Evolutionary conservation across 2,888 invertebrate species (phyloP), one percentile per base, ranked within the genome.

Genomic region (Apotomis capreana): DNA sequence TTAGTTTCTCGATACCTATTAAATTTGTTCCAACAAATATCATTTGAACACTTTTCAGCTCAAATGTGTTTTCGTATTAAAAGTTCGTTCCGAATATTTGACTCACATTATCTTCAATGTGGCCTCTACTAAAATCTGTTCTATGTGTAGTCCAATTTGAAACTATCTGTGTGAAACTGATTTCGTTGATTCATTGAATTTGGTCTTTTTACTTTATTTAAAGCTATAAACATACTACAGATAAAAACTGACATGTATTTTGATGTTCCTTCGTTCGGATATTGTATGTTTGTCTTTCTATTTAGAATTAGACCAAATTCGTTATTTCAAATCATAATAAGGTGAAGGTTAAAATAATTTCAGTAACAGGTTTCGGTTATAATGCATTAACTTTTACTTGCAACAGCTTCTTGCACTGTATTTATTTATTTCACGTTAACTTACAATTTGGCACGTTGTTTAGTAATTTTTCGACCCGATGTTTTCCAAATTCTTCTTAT

Each of bases 351-450:
- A 13, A 49, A 49, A 49, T 49, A 58, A 67, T 68, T 9, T 49
- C 49, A 44, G 44, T 49, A 3, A 49, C 6, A n/a, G 54, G 54
- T 54, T 54, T 5, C 6, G 54, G 54, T 54, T 15, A 15, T 13
- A 54, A 54, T 59, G 57, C 58, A 67, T 68, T 68, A 58, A 68
- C 13, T 4, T 40, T 59, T 59, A 68, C 37, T 68, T 51, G 57
- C 58, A 4, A 51, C 59, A 5, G 72, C 72, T 72, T 72, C 37
- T 68, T 72, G 54, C 58, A 55, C 58, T 13, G 51, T 63, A 40
- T 46, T 51, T 59, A 59, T 46, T 49, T 59, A 68, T 68, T 59
- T 51, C 61, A 68, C 62, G 49, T 52, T 57, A 54, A 64, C 54
- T 55, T 46, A 13, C 37, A 5, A 46, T 65, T 46, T 65, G 57